Percentiles rank a stretch among this genome's conserved stretches.
phyloP scores from a whole-genome alignment of 2,113 vertebrate species.

The Eudyptes chrysolophus region DNA sequence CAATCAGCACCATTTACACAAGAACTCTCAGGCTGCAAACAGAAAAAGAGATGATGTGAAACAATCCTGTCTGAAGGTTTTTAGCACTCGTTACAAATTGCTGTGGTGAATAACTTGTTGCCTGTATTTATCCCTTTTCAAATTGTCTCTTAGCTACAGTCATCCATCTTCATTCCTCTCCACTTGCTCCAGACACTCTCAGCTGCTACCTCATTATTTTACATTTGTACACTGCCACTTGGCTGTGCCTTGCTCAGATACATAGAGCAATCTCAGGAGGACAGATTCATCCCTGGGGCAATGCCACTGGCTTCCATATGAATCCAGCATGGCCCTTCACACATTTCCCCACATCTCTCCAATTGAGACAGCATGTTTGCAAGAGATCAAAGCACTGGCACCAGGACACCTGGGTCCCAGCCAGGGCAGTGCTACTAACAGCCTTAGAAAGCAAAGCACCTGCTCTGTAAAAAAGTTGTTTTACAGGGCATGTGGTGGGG shows the following conservation, averaged over 20 bases:
- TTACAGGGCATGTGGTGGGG: fast-evolving
- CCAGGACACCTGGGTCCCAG: background rate
- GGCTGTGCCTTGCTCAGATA: background rate
- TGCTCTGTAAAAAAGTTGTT: background rate
- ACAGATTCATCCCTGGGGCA: background rate
- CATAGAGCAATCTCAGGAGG: background rate
- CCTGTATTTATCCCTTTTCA: slow-evolving; percentile 79
- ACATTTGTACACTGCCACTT: slow-evolving; percentile 33
- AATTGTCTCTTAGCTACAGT: slow-evolving; percentile 77
- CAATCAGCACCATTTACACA: slow-evolving; percentile 66
- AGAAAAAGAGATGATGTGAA: slow-evolving; percentile 68
- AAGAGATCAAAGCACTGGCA: background rate
- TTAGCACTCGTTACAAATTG: slow-evolving; percentile 78
- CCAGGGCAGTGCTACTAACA: background rate
- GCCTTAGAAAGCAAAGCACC: background rate
- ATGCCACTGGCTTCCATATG: background rate
- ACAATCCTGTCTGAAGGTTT: slow-evolving; percentile 75
- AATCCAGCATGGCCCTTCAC: background rate
- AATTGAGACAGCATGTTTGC: fast-evolving
- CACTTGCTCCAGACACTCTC: slow-evolving; percentile 35
- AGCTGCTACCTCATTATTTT: slow-evolving; percentile 73
- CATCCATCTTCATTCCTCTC: slow-evolving; percentile 79
- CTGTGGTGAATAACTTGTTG: slow-evolving; percentile 77
- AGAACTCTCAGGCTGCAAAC: slow-evolving; percentile 62
- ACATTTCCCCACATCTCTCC: background rate